Evolutionary conservation across 2,888 invertebrate species (phyloP).

Genomic region (Morpho deidamia): DNA sequence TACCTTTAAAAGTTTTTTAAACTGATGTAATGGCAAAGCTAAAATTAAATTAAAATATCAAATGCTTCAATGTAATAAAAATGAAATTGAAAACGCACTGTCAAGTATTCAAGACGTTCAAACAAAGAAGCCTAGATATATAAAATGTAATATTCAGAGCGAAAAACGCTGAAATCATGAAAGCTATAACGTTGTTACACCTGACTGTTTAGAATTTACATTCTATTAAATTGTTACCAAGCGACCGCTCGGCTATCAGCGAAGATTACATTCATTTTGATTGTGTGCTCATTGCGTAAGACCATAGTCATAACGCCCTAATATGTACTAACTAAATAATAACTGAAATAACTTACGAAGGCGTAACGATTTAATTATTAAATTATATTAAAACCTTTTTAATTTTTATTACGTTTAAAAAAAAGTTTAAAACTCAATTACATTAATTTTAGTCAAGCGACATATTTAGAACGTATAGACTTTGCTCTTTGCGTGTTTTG

Average conservation of each 20-base stretch:
- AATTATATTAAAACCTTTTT: too few relatives aligned
- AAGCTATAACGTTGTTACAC: constrained; percentile 3
- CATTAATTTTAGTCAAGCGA: background rate
- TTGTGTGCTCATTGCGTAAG: constrained; percentile 20
- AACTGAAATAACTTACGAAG: background rate
- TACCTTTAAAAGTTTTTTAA: too few relatives aligned
- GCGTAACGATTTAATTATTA: background rate
- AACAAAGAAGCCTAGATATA: background rate
- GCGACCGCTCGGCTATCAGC: constrained; percentile 13
- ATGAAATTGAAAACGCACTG: too few relatives aligned
- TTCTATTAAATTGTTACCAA: constrained; percentile 11
- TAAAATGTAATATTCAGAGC: background rate
- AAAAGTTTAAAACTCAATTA: background rate
- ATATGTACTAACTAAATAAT: constrained; percentile 2
- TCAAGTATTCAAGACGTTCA: background rate
- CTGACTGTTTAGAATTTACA: constrained; percentile 5
- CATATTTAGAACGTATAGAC: too few relatives aligned
- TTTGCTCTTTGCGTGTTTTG: background rate
- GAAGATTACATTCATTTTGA: constrained; percentile 22
- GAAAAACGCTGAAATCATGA: background rate
- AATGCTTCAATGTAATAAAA: too few relatives aligned
- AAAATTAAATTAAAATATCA: too few relatives aligned
- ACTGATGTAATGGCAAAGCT: too few relatives aligned
- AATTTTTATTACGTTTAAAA: too few relatives aligned
- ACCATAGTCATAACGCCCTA: constrained; percentile 6